These are phyloP conservation scores for Clarias magur DNA, from an alignment of 2,113 vertebrate genomes.

Conservation along the genomic window DNA sequence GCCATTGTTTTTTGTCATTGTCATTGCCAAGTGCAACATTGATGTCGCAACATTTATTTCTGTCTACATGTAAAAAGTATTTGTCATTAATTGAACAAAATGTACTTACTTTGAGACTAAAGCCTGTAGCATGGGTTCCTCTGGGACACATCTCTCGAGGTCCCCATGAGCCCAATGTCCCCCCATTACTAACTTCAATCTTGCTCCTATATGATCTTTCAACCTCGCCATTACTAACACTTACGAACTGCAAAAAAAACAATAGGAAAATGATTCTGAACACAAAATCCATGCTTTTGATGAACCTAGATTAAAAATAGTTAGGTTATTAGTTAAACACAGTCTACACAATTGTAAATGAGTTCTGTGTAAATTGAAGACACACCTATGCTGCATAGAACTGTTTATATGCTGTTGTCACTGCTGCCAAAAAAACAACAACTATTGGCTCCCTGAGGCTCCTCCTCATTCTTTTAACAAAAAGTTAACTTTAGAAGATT, in stretches of 20 bases:
- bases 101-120: slow-evolving; percentile 18
- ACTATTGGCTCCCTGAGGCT: neutral
- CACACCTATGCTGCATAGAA: too few species aligned
- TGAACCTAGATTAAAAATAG: neutral
- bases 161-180: neutral
- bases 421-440: neutral
- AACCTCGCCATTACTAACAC: neutral
- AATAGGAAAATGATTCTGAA: neutral
- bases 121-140: slow-evolving; percentile 33
- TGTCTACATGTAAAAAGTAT: too few species aligned
- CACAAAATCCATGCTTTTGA: neutral
- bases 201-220: too few species aligned
- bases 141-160: neutral
- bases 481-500: too few species aligned
- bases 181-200: neutral
- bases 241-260: neutral
- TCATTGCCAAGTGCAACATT: too few species aligned
- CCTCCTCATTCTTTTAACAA: neutral
- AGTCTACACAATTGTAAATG: neutral
- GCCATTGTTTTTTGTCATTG: too few species aligned
- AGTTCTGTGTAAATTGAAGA: too few species aligned
- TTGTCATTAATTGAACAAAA: neutral
- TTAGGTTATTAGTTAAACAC: neutral
- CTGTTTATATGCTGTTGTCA: neutral
- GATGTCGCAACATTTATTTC: too few species aligned